These are phyloP conservation scores for Sebastes hubbsi DNA, from an alignment of 2,797 vertebrate species.

Conservation along the genomic window DNA sequence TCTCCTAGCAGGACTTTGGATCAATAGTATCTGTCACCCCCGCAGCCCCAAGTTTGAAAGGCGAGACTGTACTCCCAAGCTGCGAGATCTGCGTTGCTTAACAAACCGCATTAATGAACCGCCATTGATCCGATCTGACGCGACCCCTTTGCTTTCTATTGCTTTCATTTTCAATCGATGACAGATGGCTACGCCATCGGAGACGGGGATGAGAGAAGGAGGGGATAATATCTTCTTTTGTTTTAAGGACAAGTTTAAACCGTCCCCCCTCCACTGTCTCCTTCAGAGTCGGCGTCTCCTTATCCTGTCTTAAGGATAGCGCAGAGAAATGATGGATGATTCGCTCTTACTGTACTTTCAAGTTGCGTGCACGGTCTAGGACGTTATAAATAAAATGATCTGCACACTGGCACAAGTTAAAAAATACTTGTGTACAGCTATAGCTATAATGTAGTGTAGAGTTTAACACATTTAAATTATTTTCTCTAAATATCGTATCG, in stretches of 20 bases:
- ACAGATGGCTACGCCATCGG: conserved; percentile 77
- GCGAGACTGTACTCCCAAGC: conserved; percentile 82
- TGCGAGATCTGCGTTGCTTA: conserved; percentile 82
- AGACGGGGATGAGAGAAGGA: conserved; percentile 76
- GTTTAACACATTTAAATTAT: conserved; percentile 18
- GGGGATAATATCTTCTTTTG: conserved; percentile 84
- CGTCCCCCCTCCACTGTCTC: conserved; percentile 56
- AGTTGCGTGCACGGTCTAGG: conserved; percentile 47
- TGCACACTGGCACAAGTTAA: conserved; percentile 4
- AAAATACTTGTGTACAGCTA: background rate
- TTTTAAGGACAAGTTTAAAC: conserved; percentile 86
- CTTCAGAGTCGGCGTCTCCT: conserved; percentile 60
- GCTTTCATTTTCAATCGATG: conserved; percentile 86
- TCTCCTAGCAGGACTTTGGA: conserved; percentile 62
- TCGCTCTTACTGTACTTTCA: conserved; percentile 68
- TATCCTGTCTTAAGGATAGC: conserved; percentile 67
- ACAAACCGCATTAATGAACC: conserved; percentile 85
- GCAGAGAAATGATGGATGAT: conserved; percentile 64
- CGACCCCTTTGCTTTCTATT: conserved; percentile 77
- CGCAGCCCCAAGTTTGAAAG: conserved; percentile 77
- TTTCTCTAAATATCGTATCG: conserved; percentile 15
- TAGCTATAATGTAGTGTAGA: background rate
- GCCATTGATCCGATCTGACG: conserved; percentile 81
- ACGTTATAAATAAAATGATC: conserved; percentile 34
- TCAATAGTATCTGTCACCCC: conserved; percentile 84